Percentiles rank a stretch among this genome's conserved stretches.
Evolutionary conservation across 2,797 vertebrate genomes (phyloP).

Genomic region (Rhinoraja longicauda): DNA sequence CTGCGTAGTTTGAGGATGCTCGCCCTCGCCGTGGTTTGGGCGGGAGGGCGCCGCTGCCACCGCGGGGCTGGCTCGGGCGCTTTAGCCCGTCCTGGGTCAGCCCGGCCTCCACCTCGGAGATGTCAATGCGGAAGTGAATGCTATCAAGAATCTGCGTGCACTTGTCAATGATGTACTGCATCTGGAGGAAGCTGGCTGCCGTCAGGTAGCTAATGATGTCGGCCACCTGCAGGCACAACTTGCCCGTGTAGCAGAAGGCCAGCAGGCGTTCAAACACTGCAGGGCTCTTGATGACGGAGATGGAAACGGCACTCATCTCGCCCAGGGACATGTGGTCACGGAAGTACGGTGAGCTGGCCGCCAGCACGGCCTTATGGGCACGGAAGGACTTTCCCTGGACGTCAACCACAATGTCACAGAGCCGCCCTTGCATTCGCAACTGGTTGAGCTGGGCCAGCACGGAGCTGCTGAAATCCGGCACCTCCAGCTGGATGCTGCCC

Average conservation of each 20-base stretch:
- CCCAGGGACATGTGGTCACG: constrained; percentile 97
- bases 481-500: constrained; percentile 91
- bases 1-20: constrained; percentile 60
- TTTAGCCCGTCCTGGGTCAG: constrained; percentile 67
- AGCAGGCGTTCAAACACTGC: constrained; percentile 93
- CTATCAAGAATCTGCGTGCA: constrained; percentile 93
- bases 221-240: constrained; percentile 85
- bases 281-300: constrained; percentile 91
- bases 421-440: constrained; percentile 87
- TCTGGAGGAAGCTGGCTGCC: constrained; percentile 93
- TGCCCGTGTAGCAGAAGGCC: constrained; percentile 90
- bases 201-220: constrained; percentile 98
- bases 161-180: constrained; percentile 97
- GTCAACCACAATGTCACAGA: constrained; percentile 94
- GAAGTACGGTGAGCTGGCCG: constrained; percentile 96
- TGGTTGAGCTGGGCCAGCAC: constrained; percentile 92
- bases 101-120: constrained; percentile 77
- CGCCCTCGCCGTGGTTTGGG: constrained; percentile 64
- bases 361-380: constrained; percentile 93
- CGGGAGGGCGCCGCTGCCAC: constrained; percentile 58
- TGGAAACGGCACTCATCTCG: constrained; percentile 94
- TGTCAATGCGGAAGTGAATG: constrained; percentile 91
- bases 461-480: constrained; percentile 96
- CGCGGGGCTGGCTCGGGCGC: constrained; percentile 58
- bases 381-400: constrained; percentile 93